Percentiles rank a stretch among this genome's conserved stretches.
Evolutionary conservation across 2,113 vertebrate genomes (phyloP).

Genomic region (Erinaceus europaeus): DNA sequence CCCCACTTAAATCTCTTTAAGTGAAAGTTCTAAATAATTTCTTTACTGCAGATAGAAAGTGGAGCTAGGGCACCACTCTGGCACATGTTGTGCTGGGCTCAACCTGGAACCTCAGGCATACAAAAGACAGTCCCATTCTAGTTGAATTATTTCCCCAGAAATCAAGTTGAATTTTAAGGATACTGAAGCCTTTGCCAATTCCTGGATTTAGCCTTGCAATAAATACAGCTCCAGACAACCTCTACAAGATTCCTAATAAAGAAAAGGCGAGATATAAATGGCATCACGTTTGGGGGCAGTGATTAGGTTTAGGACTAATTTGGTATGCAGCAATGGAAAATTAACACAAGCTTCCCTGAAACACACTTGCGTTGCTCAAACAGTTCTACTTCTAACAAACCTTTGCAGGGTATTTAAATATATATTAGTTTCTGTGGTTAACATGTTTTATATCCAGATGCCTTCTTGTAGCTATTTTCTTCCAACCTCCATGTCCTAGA

Average conservation of each 20-base stretch:
- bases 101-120: too few relatives aligned
- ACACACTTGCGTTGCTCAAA: background rate
- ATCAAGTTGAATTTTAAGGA: background rate
- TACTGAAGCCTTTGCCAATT: background rate
- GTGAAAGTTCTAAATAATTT: too few relatives aligned
- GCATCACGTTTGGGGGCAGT: background rate
- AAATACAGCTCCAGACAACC: background rate
- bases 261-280: background rate
- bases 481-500: background rate
- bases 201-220: background rate
- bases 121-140: too few relatives aligned
- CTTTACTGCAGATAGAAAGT: too few relatives aligned
- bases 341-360: background rate
- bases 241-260: background rate
- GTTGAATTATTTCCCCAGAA: too few relatives aligned
- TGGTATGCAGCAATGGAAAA: background rate
- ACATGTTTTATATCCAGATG: background rate
- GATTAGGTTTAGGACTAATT: background rate
- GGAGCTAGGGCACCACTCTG: too few relatives aligned
- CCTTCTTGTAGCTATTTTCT: background rate
- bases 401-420: background rate
- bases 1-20: too few relatives aligned
- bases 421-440: background rate
- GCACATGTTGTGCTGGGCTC: too few relatives aligned
- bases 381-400: background rate